phyloP scores from a whole-genome alignment of 2,888 invertebrate species.

The Dolichopus griseipennis region DNA sequence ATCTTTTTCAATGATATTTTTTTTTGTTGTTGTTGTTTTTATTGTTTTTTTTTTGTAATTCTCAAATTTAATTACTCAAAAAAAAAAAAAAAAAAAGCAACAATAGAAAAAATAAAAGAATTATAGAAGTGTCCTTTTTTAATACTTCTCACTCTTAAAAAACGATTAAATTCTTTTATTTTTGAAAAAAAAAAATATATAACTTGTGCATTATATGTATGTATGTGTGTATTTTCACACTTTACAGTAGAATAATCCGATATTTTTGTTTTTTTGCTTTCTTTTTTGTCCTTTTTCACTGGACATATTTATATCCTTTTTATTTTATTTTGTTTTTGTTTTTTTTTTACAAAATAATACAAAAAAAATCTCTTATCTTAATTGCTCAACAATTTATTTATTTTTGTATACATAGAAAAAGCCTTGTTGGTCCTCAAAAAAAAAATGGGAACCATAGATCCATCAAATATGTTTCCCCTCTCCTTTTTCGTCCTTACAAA shows the following conservation, averaged over 20 bases:
- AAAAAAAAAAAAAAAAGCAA: not conserved
- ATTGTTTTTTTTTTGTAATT: not conserved
- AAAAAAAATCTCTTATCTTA: constrained; percentile 4
- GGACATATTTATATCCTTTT: not conserved
- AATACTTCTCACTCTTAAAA: constrained; percentile 4
- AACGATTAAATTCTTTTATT: not conserved
- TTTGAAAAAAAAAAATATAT: no score
- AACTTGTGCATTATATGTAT: not conserved
- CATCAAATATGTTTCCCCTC: no score
- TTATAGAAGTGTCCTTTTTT: not conserved
- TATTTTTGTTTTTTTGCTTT: no score
- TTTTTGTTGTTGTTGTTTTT: no score
- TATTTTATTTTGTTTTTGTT: not conserved
- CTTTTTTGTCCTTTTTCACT: not conserved
- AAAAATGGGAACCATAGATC: not conserved
- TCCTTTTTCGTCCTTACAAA: no score
- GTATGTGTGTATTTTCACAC: no score
- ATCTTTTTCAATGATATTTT: not conserved
- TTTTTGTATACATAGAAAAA: not conserved
- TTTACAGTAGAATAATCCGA: no score
- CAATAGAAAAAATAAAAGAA: not conserved
- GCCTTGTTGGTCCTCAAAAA: not conserved
- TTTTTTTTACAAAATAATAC: not conserved
- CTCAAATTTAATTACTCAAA: constrained; percentile 4
- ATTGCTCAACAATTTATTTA: constrained; percentile 5